Evolutionary conservation across 2,888 invertebrate genomes (phyloP).

Genomic region (Digitonthophagus gazella): DNA sequence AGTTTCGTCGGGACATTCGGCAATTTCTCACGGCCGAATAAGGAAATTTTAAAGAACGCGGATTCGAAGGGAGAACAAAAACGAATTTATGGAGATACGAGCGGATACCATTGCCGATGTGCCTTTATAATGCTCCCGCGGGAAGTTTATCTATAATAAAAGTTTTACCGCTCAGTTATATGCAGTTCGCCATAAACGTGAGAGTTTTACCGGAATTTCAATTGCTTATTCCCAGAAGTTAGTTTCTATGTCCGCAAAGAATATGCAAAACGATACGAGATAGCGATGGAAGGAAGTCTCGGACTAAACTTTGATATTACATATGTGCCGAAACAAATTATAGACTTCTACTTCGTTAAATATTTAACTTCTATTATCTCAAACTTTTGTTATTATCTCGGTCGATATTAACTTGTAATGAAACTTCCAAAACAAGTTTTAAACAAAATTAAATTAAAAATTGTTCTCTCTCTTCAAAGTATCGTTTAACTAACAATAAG

Average conservation of each 20-base stretch:
- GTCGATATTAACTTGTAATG: background rate
- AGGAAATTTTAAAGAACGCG: background rate
- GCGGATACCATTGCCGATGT: background rate
- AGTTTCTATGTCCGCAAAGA: background rate
- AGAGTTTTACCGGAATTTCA: background rate
- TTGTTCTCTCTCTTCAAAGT: no score
- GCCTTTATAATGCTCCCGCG: background rate
- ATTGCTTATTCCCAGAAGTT: background rate
- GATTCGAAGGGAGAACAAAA: background rate
- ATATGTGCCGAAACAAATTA: background rate
- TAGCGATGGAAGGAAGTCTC: background rate
- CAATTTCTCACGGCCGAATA: slow-evolving; percentile 7
- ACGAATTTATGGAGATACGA: background rate
- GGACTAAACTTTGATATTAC: background rate
- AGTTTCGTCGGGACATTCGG: slow-evolving; percentile 2
- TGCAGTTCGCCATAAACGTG: background rate
- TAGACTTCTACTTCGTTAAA: background rate
- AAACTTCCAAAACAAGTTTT: background rate
- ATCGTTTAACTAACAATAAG: no score
- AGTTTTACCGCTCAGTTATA: background rate
- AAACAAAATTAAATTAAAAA: no score
- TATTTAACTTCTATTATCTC: background rate
- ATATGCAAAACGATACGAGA: background rate
- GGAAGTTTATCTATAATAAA: background rate
- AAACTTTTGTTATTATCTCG: background rate